These are phyloP conservation scores for Ptychodera flava DNA, from an alignment of 35 echinoderm and acorn worm genomes.

Conservation along the genomic window DNA sequence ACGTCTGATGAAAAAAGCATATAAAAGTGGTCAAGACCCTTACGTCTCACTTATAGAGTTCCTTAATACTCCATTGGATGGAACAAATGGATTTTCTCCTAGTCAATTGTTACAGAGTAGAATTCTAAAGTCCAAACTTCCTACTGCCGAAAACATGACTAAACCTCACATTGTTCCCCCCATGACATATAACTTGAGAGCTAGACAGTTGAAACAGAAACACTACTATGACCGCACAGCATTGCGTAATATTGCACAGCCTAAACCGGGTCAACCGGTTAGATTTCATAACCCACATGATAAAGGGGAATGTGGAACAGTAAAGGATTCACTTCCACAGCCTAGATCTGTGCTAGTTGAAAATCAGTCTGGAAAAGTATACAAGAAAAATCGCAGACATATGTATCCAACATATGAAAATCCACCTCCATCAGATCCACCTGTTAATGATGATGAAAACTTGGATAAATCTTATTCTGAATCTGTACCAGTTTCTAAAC, in stretches of 20 bases:
- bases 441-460: neutral
- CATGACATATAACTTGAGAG: neutral
- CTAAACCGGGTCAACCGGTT: neutral
- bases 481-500: neutral
- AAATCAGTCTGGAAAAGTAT: neutral
- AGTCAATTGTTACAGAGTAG: constrained; percentile 23
- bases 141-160: constrained; percentile 4
- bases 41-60: constrained; percentile 12
- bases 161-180: constrained; percentile 9
- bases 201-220: constrained; percentile 20
- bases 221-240: constrained; percentile 18
- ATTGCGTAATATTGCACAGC: neutral
- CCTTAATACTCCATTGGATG: constrained; percentile 20
- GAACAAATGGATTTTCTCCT: constrained; percentile 4
- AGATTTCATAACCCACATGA: neutral
- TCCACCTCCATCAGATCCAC: neutral
- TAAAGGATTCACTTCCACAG: neutral
- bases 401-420: neutral
- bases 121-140: constrained; percentile 11
- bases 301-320: neutral
- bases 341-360: neutral
- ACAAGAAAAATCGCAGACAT: neutral
- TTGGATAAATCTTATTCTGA: neutral
- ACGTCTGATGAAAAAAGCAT: constrained; percentile 16
- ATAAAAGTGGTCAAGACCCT: neutral